Conservation (phyloP, 2,888 invertebrate species). For the Sphaeridia pumilis region DNA sequence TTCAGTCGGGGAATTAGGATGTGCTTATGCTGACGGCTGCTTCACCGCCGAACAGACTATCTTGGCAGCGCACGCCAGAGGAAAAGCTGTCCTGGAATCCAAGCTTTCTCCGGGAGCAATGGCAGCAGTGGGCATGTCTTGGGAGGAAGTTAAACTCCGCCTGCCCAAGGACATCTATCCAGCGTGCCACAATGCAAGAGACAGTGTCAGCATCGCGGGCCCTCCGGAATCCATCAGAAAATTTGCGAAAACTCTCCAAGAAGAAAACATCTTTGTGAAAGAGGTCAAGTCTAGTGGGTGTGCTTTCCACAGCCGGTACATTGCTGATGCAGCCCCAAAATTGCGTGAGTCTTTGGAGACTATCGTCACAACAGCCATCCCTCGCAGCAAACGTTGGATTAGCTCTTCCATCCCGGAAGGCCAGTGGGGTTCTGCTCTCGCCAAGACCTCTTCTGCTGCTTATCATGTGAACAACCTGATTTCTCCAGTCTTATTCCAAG, state of each 20-base stretch:
- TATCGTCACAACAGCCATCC: slow-evolving; percentile 45
- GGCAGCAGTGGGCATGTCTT: slow-evolving; percentile 78
- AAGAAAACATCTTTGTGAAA: slow-evolving; percentile 68
- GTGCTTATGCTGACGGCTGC: slow-evolving; percentile 92
- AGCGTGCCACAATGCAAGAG: slow-evolving; percentile 87
- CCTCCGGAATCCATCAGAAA: slow-evolving; percentile 55
- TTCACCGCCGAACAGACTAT: slow-evolving; percentile 88
- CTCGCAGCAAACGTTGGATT: slow-evolving; percentile 44
- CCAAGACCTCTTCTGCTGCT: slow-evolving; percentile 46
- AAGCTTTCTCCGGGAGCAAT: slow-evolving; percentile 62
- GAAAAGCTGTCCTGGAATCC: slow-evolving; percentile 52
- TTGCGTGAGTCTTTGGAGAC: slow-evolving; percentile 61
- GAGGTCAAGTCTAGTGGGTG: slow-evolving; percentile 72
- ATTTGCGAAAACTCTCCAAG: slow-evolving; percentile 55
- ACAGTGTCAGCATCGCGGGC: slow-evolving; percentile 90
- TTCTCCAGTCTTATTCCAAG: slow-evolving; percentile 45
- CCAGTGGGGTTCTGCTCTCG: slow-evolving; percentile 42
- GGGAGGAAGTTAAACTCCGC: slow-evolving; percentile 62
- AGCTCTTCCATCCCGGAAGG: slow-evolving; percentile 46
- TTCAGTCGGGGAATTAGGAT: slow-evolving; percentile 83
- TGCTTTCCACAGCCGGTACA: slow-evolving; percentile 87
- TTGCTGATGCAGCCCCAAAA: slow-evolving; percentile 69
- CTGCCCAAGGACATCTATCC: slow-evolving; percentile 68
- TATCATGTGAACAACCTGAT: slow-evolving; percentile 47
- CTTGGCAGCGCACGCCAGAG: slow-evolving; percentile 63